Percentiles rank a stretch among this genome's conserved stretches.
Evolutionary conservation across 2,888 invertebrate genomes (phyloP).

Genomic region (Ectropis crepuscularia): DNA sequence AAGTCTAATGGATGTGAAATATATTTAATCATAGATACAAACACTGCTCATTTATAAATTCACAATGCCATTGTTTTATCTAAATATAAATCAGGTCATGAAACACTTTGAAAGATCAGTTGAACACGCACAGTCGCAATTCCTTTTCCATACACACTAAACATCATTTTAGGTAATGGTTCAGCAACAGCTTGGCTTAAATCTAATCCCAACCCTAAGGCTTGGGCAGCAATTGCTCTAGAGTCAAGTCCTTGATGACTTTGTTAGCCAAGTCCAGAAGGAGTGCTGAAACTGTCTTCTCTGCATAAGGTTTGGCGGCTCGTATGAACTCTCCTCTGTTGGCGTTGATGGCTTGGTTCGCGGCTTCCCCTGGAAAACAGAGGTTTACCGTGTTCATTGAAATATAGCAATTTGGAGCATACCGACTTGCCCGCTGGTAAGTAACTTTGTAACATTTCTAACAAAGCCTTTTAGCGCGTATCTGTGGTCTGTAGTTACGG

Average conservation of each 20-base stretch:
- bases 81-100: too few relatives aligned
- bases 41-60: too few relatives aligned
- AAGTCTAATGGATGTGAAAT: background rate
- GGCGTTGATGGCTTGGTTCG: slow-evolving; percentile 85
- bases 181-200: background rate
- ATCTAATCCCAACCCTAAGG: slow-evolving; percentile 40
- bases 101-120: too few relatives aligned
- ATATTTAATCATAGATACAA: background rate
- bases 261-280: slow-evolving; percentile 83
- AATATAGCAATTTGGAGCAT: too few relatives aligned
- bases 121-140: too few relatives aligned
- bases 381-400: background rate
- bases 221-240: slow-evolving; percentile 82
- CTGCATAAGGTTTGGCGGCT: slow-evolving; percentile 83
- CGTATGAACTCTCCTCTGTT: slow-evolving; percentile 85
- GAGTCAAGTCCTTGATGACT: slow-evolving; percentile 80
- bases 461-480: too few relatives aligned
- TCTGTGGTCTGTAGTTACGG: too few relatives aligned
- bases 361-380: slow-evolving; percentile 73
- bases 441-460: too few relatives aligned
- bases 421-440: too few relatives aligned
- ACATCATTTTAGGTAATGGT: too few relatives aligned
- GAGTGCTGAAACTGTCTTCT: slow-evolving; percentile 79
- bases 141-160: too few relatives aligned
- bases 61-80: too few relatives aligned